Evolutionary conservation across 2,797 vertebrate species (phyloP), one percentile per base, ranked within the genome.

Genomic region (Glyptemys insculpta): DNA sequence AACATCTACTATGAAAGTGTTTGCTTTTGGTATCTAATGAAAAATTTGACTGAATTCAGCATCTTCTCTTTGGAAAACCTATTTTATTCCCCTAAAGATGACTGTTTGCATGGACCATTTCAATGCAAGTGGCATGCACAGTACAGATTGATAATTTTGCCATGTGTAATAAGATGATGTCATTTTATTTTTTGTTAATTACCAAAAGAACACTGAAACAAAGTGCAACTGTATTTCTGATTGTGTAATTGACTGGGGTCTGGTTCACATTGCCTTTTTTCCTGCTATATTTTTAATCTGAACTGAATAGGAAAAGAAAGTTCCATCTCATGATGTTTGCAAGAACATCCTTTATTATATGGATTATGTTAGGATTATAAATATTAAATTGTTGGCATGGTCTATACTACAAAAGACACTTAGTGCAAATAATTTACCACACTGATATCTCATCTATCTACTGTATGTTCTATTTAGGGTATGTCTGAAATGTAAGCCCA

Each of bases 401-500:
- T 94, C 86, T 93, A 95, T 93, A 92, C 49, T 90, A 81, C 82
- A 87, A 94, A 91, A 83, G 5, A 23, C 4, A 79, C 2, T 0
- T 7, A 72, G 4, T 57, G 86, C 94, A 97, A 97, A 97, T 97
- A 96, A 96, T 96, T 96, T 90, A 94, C 21, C 37, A 54, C 37
- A 72, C n/a, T 88, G 74, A 83, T 79, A 31, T 34, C 14, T 31
- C 29, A 31, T 31, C 92, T 76, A 37, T 37, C n/a, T 41, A 37
- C 9, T 19, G 11, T 72, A 41, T 34, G 11, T 41, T 34, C 29
- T 31, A 14, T n/a, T 62, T 34, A 62, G 31, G 15, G 14, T 62
- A 34, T 16, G 31, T 62, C 59, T 62, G 29, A 29, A 14, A 59
- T 59, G 27, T 59, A 62, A 62, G 31, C 6, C 31, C 14, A 62